Percentiles rank a stretch among this genome's conserved stretches.
These are phyloP conservation scores for Sycophila texana DNA, from an alignment of 2,888 invertebrate species.

Conservation along the genomic window DNA sequence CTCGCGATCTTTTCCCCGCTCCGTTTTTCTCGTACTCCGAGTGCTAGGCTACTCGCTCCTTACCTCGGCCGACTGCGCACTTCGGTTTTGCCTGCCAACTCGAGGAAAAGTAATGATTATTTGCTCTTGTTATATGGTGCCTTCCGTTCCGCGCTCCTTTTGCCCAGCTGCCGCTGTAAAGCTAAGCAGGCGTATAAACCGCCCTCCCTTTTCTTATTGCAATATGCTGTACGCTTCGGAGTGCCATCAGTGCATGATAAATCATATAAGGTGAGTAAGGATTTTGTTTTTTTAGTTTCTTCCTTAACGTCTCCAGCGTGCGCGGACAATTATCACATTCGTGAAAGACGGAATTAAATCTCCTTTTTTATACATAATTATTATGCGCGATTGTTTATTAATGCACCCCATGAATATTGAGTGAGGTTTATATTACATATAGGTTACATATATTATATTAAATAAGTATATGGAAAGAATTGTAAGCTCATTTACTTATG, in stretches of 20 bases:
- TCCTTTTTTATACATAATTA: no score
- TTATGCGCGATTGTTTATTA: no score
- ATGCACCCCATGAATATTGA: no score
- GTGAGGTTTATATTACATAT: no score
- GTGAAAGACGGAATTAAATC: no score
- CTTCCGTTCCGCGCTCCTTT: background rate
- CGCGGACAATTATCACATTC: no score
- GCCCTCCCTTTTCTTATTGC: background rate
- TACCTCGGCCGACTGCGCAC: background rate
- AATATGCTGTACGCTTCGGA: background rate
- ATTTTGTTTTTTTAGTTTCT: background rate
- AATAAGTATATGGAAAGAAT: no score
- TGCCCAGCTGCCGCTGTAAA: background rate
- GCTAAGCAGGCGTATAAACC: no score
- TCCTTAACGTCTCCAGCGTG: background rate
- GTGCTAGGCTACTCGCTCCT: background rate
- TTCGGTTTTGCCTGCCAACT: background rate
- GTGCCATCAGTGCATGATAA: background rate
- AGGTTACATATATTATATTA: no score
- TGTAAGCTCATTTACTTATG: no score
- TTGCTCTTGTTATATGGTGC: constrained; percentile 27
- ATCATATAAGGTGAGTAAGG: background rate
- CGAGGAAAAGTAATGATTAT: constrained; percentile 18
- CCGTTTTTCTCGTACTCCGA: background rate
- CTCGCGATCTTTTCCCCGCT: background rate